phyloP scores from a whole-genome alignment of 2,797 vertebrate genomes.

The Fistularia tabacaria region DNA sequence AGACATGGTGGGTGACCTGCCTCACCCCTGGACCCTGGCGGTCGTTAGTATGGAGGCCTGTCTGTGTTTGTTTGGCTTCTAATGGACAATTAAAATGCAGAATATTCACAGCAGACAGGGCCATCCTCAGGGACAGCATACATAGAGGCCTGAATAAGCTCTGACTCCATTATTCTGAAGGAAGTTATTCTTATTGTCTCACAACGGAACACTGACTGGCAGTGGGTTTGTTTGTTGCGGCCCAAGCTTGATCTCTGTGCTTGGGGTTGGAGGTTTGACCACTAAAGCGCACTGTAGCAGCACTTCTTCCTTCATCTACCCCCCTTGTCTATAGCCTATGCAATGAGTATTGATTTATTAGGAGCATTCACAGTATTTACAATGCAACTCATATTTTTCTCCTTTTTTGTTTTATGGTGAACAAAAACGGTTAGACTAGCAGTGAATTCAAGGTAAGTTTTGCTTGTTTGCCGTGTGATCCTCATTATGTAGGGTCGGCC shows the following conservation, averaged over 20 bases:
- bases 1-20: slow-evolving; percentile 52
- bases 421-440: no score
- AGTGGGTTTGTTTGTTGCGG: slow-evolving; percentile 49
- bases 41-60: slow-evolving; percentile 76
- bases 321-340: neutral
- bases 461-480: no score
- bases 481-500: neutral
- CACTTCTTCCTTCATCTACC: slow-evolving; percentile 1
- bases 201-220: slow-evolving; percentile 62
- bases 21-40: slow-evolving; percentile 66
- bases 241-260: slow-evolving; percentile 26
- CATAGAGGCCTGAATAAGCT: slow-evolving; percentile 66
- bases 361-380: slow-evolving; percentile 1
- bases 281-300: slow-evolving; percentile 1
- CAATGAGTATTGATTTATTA: neutral
- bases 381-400: no score
- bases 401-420: no score
- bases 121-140: slow-evolving; percentile 58
- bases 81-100: slow-evolving; percentile 78
- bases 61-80: slow-evolving; percentile 78
- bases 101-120: slow-evolving; percentile 77
- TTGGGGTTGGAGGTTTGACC: slow-evolving; percentile 29
- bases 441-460: no score
- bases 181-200: slow-evolving; percentile 76
- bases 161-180: slow-evolving; percentile 72